phyloP scores from a whole-genome alignment of 1,140 invertebrate genomes.

The Oryzaephilus surinamensis region DNA sequence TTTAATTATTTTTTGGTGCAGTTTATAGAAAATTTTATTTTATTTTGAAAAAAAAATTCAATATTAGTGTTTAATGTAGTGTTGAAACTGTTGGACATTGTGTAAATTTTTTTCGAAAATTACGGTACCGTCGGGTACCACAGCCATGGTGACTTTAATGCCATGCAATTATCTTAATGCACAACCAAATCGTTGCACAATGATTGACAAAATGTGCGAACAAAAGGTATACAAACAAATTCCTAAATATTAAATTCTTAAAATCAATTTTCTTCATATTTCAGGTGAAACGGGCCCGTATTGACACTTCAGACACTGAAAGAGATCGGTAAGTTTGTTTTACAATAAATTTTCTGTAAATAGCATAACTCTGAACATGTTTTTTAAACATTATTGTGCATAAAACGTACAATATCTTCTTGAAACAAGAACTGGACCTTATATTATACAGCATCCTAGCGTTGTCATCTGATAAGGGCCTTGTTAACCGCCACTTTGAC shows the following conservation, averaged over 20 bases:
- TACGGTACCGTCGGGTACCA: slow-evolving; percentile 16
- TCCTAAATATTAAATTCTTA: not conserved
- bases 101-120: no score
- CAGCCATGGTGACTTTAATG: slow-evolving; percentile 44
- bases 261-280: slow-evolving; percentile 1
- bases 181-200: slow-evolving; percentile 39
- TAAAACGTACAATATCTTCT: slow-evolving; percentile 1
- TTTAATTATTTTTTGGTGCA: no score
- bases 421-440: no score
- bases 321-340: slow-evolving; percentile 6
- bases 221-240: slow-evolving; percentile 37
- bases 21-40: no score
- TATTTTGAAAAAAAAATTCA: no score
- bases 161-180: slow-evolving; percentile 41
- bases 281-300: slow-evolving; percentile 9
- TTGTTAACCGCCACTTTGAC: slow-evolving; percentile 16
- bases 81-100: no score
- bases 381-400: not conserved
- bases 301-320: slow-evolving; percentile 4
- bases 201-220: slow-evolving; percentile 47
- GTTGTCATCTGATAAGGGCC: slow-evolving; percentile 13
- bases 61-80: no score
- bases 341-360: not conserved
- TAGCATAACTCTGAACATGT: not conserved
- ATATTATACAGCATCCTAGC: no score